Evolutionary conservation across 64 coral and sea anemone species (phyloP), one percentile per base, ranked within the genome.

Genomic region (Stylophora pistillata): DNA sequence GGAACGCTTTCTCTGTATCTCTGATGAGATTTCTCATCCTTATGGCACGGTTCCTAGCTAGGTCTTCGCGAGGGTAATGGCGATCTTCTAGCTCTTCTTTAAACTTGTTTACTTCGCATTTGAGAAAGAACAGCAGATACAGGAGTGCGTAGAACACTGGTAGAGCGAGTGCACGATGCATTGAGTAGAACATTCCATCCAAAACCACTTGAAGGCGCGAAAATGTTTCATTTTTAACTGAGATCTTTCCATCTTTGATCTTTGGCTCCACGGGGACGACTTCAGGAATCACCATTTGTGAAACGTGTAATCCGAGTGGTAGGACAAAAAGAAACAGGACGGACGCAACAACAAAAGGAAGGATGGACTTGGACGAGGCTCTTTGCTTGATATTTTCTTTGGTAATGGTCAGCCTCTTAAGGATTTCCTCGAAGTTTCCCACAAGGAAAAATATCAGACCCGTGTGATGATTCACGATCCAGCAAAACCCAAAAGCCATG

Each of bases 381-480:
- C 74, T 69, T 69, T 13, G 17, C 13, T 26, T 55, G 26, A 65
- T 60, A 6, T 89, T 74, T 9, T 89, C 74, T 23, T 27, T 65
- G 10, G 47, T 89, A 29, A 89, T 89, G 63, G 32, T n/a, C 33
- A 89, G 10, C 21, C 55, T 20, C 27, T 29, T 26, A 37, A 89
- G 17, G 53, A 89, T 32, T 10, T 5, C 29, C 13, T 89, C 87
- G 6, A 89, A 30, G 25, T 89, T 62, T 9, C 74, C 74, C 29
- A 68, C 31, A 13, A 30, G 14, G 59, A 89, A 89, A 23, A 78
- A 89, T 1, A 27, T 41, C 10, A 89, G 37, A n/a, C 87, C 87
- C 5, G 77, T 62, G 58, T 89, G 58, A 30, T 89, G 87, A 25
- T 89, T 78, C 15, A 89, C 56, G 65, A 89, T 78, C 87, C 87